Base-by-base conservation (phyloP, 2,797 vertebrate species). In the Yasuhikotakia modesta region DNA sequence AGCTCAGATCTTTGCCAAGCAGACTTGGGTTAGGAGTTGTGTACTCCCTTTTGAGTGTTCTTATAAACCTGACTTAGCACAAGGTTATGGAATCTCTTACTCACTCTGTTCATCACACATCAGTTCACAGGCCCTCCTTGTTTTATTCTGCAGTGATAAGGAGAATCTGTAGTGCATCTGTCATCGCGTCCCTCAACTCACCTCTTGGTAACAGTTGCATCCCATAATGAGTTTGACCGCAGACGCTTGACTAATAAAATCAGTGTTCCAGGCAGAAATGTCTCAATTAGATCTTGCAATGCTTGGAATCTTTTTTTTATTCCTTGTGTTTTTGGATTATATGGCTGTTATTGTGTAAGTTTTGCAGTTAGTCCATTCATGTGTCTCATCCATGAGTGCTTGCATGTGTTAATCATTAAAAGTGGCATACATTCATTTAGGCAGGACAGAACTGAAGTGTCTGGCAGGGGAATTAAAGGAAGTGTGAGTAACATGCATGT, bases 161-260 rank as follows among this genome's bases (percentile, higher is more conserved):
- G 72, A 60, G 45, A 19, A 61, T 14, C 43, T 70, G 81, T 69
- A 83, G 83, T 86, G 67, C 89, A 92, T 92, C 89, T 76, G 90
- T 92, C 90, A 92, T 87, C 77, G 78, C 82, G 85, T 85, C 76
- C 71, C 84, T 88, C 83, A 48, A 70, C 74, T 70, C 65, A 53
- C 5, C 83, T 71, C 83, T 83, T 8, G 4, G 73, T 81, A 73
- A 81, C 57, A 43, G 81, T 86, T 82, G 82, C 16, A 81, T 81
- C 81, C 84, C 80, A 60, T 90, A 85, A 91, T 87, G 88, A 87
- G 84, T 68, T 86, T 80, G 87, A 88, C 89, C 85, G 80, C 76
- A 77, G 84, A 79, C 13, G 63, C 68, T n/a, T n/a, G n/a, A n/a
- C 81, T 74, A 86, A 88, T 89, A 88, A 84, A 80, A 80, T 70